Percentiles rank a stretch among this genome's conserved stretches.
phyloP scores from a whole-genome alignment of 2,888 invertebrate genomes.

The Neoscelio sp. region DNA sequence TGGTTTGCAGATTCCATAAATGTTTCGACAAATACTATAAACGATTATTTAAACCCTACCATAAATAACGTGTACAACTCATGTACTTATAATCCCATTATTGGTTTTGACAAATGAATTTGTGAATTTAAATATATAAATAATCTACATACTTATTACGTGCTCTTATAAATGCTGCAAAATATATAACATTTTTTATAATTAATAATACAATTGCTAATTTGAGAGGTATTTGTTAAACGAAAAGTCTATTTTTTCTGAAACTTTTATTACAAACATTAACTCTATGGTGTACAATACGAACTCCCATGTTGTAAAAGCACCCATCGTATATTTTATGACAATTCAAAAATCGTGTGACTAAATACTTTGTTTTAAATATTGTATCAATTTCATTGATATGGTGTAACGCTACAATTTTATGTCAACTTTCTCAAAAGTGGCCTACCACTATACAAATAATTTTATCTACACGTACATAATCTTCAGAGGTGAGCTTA shows the following conservation, averaged over 20 bases:
- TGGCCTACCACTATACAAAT: constrained; percentile 23
- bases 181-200: constrained; percentile 1
- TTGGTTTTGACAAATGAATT: no score
- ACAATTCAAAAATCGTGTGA: constrained; percentile 6
- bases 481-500: constrained; percentile 7
- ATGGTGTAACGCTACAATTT: constrained; percentile 24
- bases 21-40: no score
- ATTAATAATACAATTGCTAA: no score
- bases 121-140: no score
- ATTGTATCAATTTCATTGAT: constrained; percentile 32
- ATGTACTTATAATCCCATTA: no score
- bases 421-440: neutral
- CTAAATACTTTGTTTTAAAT: constrained; percentile 32
- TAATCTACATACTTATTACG: no score
- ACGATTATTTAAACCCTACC: no score
- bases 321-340: constrained; percentile 17
- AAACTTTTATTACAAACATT: constrained; percentile 51
- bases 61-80: no score
- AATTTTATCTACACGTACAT: constrained; percentile 22
- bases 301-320: constrained; percentile 46
- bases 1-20: no score
- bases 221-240: no score
- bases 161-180: no score
- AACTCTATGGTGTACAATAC: constrained; percentile 48
- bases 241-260: constrained; percentile 1